Conservation (phyloP, 2,113 vertebrate genomes). For the Silurus meridionalis region DNA sequence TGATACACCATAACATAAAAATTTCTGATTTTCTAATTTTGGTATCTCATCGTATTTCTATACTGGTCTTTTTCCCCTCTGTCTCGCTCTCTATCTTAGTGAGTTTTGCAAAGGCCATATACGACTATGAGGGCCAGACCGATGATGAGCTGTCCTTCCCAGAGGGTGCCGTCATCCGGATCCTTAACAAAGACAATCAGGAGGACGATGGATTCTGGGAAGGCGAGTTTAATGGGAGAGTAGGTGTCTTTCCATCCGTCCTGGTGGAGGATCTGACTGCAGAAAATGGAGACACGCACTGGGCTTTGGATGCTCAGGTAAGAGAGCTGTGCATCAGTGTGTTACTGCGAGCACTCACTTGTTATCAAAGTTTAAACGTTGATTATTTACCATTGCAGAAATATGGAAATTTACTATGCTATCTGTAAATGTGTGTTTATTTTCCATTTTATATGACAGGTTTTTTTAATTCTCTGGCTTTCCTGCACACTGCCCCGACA, state of each 20-base stretch:
- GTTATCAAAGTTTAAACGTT: not conserved
- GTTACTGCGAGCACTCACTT: not conserved
- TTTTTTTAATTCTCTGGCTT: not conserved
- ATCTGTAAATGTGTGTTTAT: not conserved
- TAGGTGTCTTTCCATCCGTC: slow-evolving; percentile 94
- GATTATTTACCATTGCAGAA: no score
- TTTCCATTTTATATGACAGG: not conserved
- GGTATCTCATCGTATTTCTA: not conserved
- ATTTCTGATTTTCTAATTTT: not conserved
- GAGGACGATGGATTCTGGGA: slow-evolving; percentile 98
- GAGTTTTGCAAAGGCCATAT: slow-evolving; percentile 95
- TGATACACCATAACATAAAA: not conserved
- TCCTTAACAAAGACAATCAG: slow-evolving; percentile 93
- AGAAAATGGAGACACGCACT: slow-evolving; percentile 83
- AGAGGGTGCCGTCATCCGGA: slow-evolving; percentile 93
- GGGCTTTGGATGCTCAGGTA: slow-evolving; percentile 78
- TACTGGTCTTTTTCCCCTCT: not conserved
- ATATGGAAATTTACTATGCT: not conserved
- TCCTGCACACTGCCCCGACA: not conserved
- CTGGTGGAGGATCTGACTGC: slow-evolving; percentile 88
- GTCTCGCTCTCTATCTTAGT: slow-evolving; percentile 65
- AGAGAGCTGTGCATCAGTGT: not conserved
- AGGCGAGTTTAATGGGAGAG: slow-evolving; percentile 87
- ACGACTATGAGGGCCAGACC: slow-evolving; percentile 96
- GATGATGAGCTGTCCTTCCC: slow-evolving; percentile 93